A percentile compares a stretch with the other conserved stretches of the same genome.
Evolutionary conservation across 2,113 vertebrate genomes (phyloP).

Genomic region (Noturus placidus): DNA sequence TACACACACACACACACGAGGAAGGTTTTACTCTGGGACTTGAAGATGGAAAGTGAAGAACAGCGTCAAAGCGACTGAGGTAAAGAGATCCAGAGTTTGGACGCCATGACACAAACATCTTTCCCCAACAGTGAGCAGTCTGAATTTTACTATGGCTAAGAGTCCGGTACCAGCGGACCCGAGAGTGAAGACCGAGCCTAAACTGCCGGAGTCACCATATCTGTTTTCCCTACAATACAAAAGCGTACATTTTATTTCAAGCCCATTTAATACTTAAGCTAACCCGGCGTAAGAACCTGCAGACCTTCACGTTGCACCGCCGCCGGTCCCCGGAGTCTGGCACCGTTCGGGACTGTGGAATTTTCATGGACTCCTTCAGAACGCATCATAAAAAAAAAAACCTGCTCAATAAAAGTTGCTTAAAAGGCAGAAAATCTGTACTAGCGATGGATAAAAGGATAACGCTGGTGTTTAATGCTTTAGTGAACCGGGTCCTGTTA

Average conservation of each 20-base stretch:
- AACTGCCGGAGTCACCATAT: too few species aligned
- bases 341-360: not conserved
- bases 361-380: conserved; percentile 2
- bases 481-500: conserved; percentile 27
- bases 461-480: conserved; percentile 40
- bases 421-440: conserved; percentile 60
- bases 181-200: not conserved
- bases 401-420: not conserved
- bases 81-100: too few species aligned
- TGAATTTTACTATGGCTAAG: too few species aligned
- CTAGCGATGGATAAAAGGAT: conserved; percentile 7
- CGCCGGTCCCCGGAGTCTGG: not conserved
- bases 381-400: not conserved
- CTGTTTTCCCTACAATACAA: not conserved
- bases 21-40: too few species aligned
- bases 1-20: too few species aligned
- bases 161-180: not conserved
- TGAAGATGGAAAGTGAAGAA: too few species aligned
- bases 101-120: too few species aligned
- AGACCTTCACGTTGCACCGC: not conserved
- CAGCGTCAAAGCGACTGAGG: too few species aligned
- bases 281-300: not conserved
- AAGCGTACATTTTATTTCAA: conserved; percentile 35
- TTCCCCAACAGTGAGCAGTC: too few species aligned
- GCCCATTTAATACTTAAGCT: conserved; percentile 42